Evolutionary conservation across 2,888 invertebrate genomes (phyloP).

Genomic region (Thymelicus lineola): DNA sequence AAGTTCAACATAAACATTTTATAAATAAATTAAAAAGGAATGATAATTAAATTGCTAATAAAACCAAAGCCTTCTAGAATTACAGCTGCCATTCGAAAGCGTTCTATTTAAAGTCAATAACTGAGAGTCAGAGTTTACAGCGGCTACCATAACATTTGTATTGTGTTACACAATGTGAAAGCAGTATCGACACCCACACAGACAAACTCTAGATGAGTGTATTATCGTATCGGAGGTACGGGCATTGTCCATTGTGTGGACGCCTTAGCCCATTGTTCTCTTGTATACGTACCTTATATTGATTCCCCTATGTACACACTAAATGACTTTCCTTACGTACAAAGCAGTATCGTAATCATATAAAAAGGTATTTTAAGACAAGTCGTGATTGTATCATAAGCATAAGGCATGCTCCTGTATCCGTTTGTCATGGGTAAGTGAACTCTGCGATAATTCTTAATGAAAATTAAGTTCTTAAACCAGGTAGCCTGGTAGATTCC

Average conservation of each 20-base stretch:
- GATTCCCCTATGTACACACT: constrained; percentile 46
- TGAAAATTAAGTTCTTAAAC: too few species aligned
- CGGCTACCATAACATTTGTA: constrained; percentile 45
- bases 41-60: neutral
- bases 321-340: constrained; percentile 15
- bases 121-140: constrained; percentile 23
- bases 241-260: constrained; percentile 82
- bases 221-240: constrained; percentile 70
- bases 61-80: neutral
- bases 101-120: constrained; percentile 24
- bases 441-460: too few species aligned
- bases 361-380: neutral
- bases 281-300: constrained; percentile 65
- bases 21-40: too few species aligned
- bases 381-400: too few species aligned
- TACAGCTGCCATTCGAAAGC: constrained; percentile 1
- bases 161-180: constrained; percentile 63
- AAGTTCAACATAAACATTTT: too few species aligned
- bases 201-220: constrained; percentile 72
- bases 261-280: constrained; percentile 76
- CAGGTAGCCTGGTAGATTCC: too few species aligned
- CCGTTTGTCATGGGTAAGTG: too few species aligned
- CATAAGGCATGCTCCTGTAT: too few species aligned
- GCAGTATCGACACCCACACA: constrained; percentile 63
- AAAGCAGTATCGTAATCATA: neutral